A percentile compares a stretch with the other conserved stretches of the same genome.
phyloP scores from a whole-genome alignment of 2,113 vertebrate genomes.

The Shinisaurus crocodilurus region DNA sequence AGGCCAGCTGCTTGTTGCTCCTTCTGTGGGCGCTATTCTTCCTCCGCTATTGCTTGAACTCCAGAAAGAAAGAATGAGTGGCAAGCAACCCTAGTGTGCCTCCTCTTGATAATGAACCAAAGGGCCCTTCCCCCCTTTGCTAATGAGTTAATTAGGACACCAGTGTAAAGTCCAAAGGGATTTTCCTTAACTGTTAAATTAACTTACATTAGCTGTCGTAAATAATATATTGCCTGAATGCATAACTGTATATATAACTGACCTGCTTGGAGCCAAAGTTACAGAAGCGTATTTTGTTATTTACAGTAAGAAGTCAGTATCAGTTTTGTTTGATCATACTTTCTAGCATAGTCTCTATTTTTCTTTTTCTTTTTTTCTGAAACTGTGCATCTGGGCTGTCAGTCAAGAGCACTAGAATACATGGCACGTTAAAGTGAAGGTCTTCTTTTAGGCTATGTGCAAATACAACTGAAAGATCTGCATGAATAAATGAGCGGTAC shows the following conservation, averaged over 20 bases:
- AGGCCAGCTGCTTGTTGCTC: neutral
- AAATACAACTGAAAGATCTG: neutral
- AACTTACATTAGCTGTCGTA: neutral
- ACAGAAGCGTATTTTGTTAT: neutral
- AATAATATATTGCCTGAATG: constrained; percentile 14
- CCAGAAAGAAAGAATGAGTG: neutral
- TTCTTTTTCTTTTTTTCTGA: neutral
- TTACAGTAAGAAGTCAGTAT: neutral
- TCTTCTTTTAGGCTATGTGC: neutral
- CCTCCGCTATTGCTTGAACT: neutral
- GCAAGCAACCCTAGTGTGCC: neutral
- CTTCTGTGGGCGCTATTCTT: neutral
- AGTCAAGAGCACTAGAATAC: neutral
- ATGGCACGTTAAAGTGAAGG: neutral
- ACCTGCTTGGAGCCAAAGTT: neutral
- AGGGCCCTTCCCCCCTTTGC: neutral
- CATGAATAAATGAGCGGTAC: neutral
- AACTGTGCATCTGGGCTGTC: neutral
- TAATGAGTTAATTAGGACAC: constrained; percentile 34
- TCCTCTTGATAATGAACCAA: neutral
- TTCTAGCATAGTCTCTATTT: constrained; percentile 1
- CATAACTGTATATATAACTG: neutral
- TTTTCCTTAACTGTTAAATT: constrained; percentile 25
- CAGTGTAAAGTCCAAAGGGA: constrained; percentile 4
- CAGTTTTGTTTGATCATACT: neutral